Conservation (phyloP, 2,113 vertebrate species). For the Gasterosteus aculeatus region DNA sequence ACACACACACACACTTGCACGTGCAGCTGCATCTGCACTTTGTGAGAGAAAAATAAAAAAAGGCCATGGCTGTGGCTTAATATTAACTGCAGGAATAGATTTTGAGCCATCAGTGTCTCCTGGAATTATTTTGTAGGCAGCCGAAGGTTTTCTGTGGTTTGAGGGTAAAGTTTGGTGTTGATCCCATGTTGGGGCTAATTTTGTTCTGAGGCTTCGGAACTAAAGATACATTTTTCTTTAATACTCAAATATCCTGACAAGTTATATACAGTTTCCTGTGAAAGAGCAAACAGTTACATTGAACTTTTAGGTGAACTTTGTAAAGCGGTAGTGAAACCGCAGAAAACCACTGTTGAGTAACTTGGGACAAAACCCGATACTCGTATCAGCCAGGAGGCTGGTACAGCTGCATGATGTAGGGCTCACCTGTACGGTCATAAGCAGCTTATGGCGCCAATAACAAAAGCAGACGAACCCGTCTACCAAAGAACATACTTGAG, state of each 20-base stretch:
- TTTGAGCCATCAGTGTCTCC: constrained; percentile 34
- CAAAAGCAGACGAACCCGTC: constrained; percentile 60
- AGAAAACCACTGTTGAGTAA: constrained; percentile 21
- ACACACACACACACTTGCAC: constrained; percentile 19
- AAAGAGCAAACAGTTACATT: neutral
- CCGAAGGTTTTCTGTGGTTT: constrained; percentile 19
- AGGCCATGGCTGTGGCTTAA: constrained; percentile 50
- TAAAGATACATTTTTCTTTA: constrained; percentile 35
- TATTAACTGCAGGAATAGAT: constrained; percentile 38
- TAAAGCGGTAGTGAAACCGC: constrained; percentile 35
- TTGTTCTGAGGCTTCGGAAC: constrained; percentile 10
- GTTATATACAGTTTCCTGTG: neutral
- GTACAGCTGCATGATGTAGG: constrained; percentile 54
- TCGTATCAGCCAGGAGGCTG: constrained; percentile 35
- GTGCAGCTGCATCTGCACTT: constrained; percentile 67
- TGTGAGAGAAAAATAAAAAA: constrained; percentile 44
- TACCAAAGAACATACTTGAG: constrained; percentile 58
- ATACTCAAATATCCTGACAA: constrained; percentile 21
- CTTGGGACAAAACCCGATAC: constrained; percentile 11
- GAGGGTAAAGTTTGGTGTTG: constrained; percentile 33
- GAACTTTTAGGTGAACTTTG: neutral
- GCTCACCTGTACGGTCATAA: constrained; percentile 65
- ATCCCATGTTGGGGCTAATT: constrained; percentile 26
- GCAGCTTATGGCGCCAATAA: constrained; percentile 69
- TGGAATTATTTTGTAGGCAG: constrained; percentile 22